Conservation (phyloP, 2,797 vertebrate genomes). For the Peromyscus nudipes region DNA sequence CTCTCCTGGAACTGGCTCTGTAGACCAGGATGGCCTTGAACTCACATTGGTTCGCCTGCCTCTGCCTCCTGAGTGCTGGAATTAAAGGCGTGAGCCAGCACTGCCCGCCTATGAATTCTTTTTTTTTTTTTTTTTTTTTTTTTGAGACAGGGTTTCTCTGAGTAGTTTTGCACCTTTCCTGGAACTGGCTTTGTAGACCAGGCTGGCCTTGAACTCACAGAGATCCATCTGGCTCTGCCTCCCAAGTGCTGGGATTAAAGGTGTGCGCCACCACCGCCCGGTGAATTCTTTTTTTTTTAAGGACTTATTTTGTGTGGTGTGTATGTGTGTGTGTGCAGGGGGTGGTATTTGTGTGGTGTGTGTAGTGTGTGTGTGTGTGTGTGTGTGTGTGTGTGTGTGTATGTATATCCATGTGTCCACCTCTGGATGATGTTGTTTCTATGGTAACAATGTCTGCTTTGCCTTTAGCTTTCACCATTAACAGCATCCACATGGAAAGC, state of each 20-base stretch:
- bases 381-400: too few relatives aligned
- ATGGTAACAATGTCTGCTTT: slow-evolving; percentile 52
- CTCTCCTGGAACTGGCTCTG: neutral
- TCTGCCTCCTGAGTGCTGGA: neutral
- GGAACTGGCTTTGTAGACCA: neutral
- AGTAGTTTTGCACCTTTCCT: neutral
- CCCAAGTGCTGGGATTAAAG: neutral
- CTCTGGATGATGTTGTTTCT: neutral
- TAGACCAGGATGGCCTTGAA: too few relatives aligned
- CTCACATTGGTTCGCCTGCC: neutral
- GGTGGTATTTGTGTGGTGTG: neutral
- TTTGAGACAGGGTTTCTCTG: neutral
- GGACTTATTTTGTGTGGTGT: neutral
- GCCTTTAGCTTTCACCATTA: slow-evolving; percentile 88
- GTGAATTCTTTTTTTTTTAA: neutral
- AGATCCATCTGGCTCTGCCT: neutral
- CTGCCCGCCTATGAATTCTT: neutral
- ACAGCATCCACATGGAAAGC: slow-evolving; percentile 84
- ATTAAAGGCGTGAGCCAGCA: neutral
- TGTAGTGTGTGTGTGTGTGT: neutral
- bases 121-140: neutral
- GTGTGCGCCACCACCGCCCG: neutral
- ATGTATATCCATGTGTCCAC: neutral
- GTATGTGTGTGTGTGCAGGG: neutral
- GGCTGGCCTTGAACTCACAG: too few relatives aligned